Base-by-base conservation (phyloP, 2,113 vertebrate genomes). In the Tursiops truncatus region DNA sequence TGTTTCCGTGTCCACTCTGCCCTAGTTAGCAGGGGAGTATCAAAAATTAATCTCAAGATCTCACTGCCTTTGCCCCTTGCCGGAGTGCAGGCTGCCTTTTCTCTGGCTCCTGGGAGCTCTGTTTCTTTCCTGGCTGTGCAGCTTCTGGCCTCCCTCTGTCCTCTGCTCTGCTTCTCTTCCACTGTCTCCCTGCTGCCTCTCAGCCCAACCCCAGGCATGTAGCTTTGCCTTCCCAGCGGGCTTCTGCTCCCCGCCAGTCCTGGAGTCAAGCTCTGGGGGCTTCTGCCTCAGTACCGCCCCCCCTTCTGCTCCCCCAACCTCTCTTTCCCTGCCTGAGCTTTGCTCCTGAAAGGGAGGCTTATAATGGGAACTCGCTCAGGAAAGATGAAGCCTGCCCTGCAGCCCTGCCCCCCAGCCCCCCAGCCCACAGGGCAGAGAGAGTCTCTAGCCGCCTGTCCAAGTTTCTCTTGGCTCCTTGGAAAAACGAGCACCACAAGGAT, bases 21-120 rank as follows among this genome's bases (percentile, higher is more conserved):
- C 71, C 93, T 58, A 41, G 70, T 80, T 95, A 96, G 70, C 67
- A 56, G 85, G 92, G 44, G 71, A 77, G 79, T 41, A 38, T 87
- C 50, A 76, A 86, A 79, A 58, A 82, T 79, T 94, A 71, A 73
- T 62, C 80, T 67, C 15, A 63, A 89, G 87, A n/a, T 76, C 76
- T 76, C 65, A 17, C 56, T 85, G 82, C 84, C 85, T 92, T 71
- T 62, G 76, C 67, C 58, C 58, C 81, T 73, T 70, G 56, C 1
- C 0, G 7, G 76, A 58, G 58, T 47, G 10, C 36, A 38, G 67
- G 6, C 56, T 50, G 81, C 53, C 4, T 68, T 62, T 28, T 15
- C 80, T 26, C 36, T 11, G 0, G 4, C 17, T 67, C 62, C 60
- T 31, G 21, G 14, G 17, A 63, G 23, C 94, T 91, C 53, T 33